Base-by-base conservation (phyloP, 2,888 invertebrate species). In the Hydriomena furcata region DNA sequence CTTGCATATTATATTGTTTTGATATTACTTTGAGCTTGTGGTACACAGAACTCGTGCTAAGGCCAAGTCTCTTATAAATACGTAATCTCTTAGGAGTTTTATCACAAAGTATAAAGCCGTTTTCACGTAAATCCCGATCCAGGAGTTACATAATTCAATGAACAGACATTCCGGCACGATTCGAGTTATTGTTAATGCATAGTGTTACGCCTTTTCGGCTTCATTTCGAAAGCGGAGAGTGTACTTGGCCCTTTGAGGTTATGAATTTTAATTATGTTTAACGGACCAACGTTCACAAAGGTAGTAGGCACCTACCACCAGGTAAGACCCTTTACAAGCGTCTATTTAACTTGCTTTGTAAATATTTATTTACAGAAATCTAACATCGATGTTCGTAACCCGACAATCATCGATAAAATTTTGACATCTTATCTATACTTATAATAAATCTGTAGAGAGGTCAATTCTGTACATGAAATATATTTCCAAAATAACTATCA, bases 111-210 rank as follows among this genome's bases (percentile, higher is more conserved):
- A 51, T 49, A 30, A 32, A 45, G 47, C 8, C 7, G 46, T 56
- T 48, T 52, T 52, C 46, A 47, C 54, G 60, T 65, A 68, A 68
- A 68, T 60, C 63, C 55, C 60, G 49, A 59, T 65, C 63, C 64
- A 61, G 43, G 38, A 42, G 60, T 61, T 79, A 67, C 71, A 80
- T 81, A 78, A 82, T 79, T 71, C 75, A 79, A 53, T 46, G 45
- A 32, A 43, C 43, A 51, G 46, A 55, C 79, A 77, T 78, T 70
- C 79, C 67, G 55, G 64, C 77, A 76, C 75, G 78, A 51, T 61
- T 38, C 51, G 57, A 24, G 37, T 63, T 61, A 68, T 61, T 61
- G 45, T 66, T 64, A 65, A 68, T 72, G 65, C 68, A 69, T 66
- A 55, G 55, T 45, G 54, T 54, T 61, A 63, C 35, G 41, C 57